These are phyloP conservation scores for Tetrax tetrax DNA, from an alignment of 2,113 vertebrate genomes.

Conservation along the genomic window DNA sequence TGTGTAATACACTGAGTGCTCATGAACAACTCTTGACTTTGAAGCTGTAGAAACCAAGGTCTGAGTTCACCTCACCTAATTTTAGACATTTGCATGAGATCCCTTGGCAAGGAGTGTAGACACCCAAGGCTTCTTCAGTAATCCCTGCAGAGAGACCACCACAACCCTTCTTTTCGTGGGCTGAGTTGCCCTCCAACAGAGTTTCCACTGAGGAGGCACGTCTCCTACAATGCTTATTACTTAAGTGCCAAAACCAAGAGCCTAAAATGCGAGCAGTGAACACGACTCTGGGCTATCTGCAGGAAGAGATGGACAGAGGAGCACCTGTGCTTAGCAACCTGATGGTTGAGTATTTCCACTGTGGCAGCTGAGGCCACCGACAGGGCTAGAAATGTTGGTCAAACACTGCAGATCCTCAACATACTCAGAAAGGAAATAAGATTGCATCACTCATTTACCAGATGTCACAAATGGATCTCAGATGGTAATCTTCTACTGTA, in stretches of 20 bases:
- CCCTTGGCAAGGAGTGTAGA: neutral
- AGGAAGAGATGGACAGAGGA: neutral
- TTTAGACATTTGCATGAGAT: neutral
- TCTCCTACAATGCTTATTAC: neutral
- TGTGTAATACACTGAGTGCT: neutral
- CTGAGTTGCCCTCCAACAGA: neutral
- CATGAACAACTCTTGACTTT: neutral
- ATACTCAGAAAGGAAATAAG: neutral
- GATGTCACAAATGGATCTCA: constrained; percentile 32
- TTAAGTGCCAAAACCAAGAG: neutral
- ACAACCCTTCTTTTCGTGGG: neutral
- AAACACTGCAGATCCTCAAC: neutral
- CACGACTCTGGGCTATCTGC: neutral
- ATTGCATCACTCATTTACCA: neutral
- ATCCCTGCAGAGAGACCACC: neutral
- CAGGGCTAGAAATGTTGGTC: neutral
- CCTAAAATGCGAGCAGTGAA: neutral
- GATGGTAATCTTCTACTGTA: neutral
- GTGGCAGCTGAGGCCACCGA: neutral
- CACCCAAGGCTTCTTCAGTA: neutral
- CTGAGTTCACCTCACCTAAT: neutral
- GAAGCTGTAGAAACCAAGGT: neutral
- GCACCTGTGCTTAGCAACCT: fast-evolving
- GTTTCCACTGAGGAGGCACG: neutral
- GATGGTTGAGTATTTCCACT: neutral